Percentiles rank a stretch among this genome's conserved stretches.
Conservation (phyloP, 1,140 invertebrate species). For the Pogonognathellus flavescens region DNA sequence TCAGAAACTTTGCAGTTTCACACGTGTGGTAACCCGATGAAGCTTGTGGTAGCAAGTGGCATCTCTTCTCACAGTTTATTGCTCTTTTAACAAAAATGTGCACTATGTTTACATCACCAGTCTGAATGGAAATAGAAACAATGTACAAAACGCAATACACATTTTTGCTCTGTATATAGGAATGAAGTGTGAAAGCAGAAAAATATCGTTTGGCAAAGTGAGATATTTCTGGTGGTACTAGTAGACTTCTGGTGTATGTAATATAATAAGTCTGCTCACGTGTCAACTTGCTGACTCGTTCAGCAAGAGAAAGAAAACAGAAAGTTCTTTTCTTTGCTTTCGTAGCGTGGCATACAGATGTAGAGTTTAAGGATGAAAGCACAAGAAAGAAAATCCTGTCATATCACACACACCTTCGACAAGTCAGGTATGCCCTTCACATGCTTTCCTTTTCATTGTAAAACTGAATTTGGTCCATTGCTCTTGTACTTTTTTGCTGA, state of each 20-base stretch:
- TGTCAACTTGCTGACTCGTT: constrained; percentile 41
- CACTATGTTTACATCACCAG: no score
- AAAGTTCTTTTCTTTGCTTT: constrained; percentile 1
- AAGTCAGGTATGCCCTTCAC: constrained; percentile 30
- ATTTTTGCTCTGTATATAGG: no score
- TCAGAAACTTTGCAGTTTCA: no score
- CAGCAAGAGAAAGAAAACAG: constrained; percentile 35
- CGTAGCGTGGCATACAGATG: constrained; percentile 9
- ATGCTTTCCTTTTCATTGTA: neutral
- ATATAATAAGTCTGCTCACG: constrained; percentile 33
- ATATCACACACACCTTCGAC: constrained; percentile 7
- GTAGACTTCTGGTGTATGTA: no score
- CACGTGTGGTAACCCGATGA: no score
- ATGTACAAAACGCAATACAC: no score
- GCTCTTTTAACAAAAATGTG: no score
- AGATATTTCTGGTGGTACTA: neutral
- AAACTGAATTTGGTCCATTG: constrained; percentile 27
- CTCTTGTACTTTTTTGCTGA: constrained; percentile 37
- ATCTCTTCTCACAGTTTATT: no score
- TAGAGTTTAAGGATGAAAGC: constrained; percentile 28
- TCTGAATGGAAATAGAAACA: no score
- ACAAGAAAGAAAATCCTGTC: constrained; percentile 1
- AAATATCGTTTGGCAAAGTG: no score
- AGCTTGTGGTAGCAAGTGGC: no score
- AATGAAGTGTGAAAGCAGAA: no score